Evolutionary conservation across 2,113 vertebrate genomes (phyloP).

Genomic region (Cyprinus carpio): DNA sequence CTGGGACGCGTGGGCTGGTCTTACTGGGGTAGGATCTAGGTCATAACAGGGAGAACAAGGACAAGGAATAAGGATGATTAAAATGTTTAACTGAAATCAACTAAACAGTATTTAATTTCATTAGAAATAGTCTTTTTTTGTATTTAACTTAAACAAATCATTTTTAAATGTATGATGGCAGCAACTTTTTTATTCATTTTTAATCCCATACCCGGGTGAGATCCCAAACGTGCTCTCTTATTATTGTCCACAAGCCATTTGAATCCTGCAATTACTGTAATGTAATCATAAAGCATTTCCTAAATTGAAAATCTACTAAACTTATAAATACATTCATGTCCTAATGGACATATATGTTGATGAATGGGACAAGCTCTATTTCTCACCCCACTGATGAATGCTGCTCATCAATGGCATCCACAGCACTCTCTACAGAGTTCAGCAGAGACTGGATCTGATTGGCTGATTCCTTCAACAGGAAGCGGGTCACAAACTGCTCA

Average conservation of each 20-base stretch:
- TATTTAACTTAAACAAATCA: background rate
- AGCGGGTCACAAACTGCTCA: slow-evolving; percentile 97
- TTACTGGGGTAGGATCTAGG: slow-evolving; percentile 82
- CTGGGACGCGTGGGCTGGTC: slow-evolving; percentile 68
- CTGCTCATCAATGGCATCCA: slow-evolving; percentile 95
- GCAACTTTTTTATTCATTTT: background rate
- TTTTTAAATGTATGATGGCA: background rate
- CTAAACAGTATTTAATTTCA: background rate
- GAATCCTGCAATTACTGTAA: background rate
- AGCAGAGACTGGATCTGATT: slow-evolving; percentile 96
- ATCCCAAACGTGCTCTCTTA: background rate
- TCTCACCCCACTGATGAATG: slow-evolving; percentile 76
- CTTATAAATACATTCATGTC: background rate
- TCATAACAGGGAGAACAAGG: slow-evolving; percentile 11
- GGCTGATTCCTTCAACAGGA: slow-evolving; percentile 94
- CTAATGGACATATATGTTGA: slow-evolving; percentile 1
- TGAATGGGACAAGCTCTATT: background rate
- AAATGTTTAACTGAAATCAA: background rate
- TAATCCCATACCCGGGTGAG: background rate
- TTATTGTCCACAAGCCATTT: background rate
- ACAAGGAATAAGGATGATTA: slow-evolving; percentile 25
- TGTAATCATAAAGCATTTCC: background rate
- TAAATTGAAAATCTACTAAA: background rate
- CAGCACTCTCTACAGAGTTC: slow-evolving; percentile 93
- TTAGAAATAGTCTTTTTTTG: background rate